phyloP scores from a whole-genome alignment of 2,797 vertebrate genomes.

The Oreonectes daqikongensis region DNA sequence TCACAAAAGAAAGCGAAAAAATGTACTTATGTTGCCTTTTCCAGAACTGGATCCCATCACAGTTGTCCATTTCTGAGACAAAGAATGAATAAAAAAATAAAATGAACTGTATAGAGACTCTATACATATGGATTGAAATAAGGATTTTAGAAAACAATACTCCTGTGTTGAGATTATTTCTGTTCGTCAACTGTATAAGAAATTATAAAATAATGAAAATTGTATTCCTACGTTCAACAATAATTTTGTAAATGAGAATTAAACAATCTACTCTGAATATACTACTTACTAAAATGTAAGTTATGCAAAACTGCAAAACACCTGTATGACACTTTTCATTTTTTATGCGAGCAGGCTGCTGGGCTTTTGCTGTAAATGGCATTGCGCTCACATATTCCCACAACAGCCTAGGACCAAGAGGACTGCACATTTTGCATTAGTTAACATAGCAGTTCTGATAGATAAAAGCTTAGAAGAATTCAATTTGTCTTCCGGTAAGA shows the following conservation, averaged over 20 bases:
- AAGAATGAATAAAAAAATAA: neutral
- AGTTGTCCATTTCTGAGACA: neutral
- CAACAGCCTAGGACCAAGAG: neutral
- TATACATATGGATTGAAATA: too few species aligned
- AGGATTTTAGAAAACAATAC: neutral
- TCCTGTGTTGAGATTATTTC: neutral
- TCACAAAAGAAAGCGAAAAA: constrained; percentile 28
- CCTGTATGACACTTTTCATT: neutral
- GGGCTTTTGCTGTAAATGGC: neutral
- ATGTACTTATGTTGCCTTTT: neutral
- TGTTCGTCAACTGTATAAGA: too few species aligned
- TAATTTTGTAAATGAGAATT: neutral
- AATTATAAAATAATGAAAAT: too few species aligned
- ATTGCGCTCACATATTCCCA: neutral
- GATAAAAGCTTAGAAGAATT: neutral
- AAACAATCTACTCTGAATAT: neutral
- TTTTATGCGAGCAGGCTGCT: neutral
- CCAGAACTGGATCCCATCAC: neutral
- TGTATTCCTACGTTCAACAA: too few species aligned
- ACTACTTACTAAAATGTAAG: constrained; percentile 15
- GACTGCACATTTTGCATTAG: constrained; percentile 26
- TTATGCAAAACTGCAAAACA: neutral
- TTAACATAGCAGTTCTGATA: constrained; percentile 26
- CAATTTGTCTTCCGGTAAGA: neutral
- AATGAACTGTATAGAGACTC: too few species aligned